Conservation (phyloP, 2,797 vertebrate genomes). For the Acanthurus tractus region DNA sequence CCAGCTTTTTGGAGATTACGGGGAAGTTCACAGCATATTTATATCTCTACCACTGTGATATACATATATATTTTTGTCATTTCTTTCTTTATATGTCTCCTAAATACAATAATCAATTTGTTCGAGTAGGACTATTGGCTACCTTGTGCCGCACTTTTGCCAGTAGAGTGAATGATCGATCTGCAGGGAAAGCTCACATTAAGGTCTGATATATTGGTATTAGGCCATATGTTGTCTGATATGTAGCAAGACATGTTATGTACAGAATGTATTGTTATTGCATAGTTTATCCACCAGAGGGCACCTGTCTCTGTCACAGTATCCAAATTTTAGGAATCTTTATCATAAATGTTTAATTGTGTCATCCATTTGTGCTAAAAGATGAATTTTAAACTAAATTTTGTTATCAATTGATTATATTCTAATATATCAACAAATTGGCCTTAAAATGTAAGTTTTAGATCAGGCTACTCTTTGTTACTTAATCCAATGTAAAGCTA, state of each 20-base stretch:
- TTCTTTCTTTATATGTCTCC: background rate
- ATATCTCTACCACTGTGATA: no score
- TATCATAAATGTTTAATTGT: background rate
- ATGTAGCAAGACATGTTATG: background rate
- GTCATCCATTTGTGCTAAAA: background rate
- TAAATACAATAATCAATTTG: background rate
- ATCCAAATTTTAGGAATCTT: background rate
- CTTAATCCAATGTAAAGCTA: no score
- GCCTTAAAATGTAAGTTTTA: no score
- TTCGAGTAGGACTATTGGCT: background rate
- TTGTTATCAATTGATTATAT: background rate
- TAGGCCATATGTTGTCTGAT: background rate
- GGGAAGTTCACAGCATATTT: no score
- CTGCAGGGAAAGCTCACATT: no score
- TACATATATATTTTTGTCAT: background rate
- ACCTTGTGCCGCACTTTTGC: background rate
- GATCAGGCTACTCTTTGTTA: no score
- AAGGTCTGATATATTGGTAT: background rate
- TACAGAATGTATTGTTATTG: background rate
- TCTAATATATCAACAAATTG: background rate
- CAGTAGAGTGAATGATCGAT: background rate
- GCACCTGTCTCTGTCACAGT: background rate
- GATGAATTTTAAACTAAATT: background rate
- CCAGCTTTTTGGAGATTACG: no score
- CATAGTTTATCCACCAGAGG: slow-evolving; percentile 19